Evolutionary conservation across 2,888 invertebrate species (phyloP), one percentile per base, ranked within the genome.

Genomic region (Blera fallax): DNA sequence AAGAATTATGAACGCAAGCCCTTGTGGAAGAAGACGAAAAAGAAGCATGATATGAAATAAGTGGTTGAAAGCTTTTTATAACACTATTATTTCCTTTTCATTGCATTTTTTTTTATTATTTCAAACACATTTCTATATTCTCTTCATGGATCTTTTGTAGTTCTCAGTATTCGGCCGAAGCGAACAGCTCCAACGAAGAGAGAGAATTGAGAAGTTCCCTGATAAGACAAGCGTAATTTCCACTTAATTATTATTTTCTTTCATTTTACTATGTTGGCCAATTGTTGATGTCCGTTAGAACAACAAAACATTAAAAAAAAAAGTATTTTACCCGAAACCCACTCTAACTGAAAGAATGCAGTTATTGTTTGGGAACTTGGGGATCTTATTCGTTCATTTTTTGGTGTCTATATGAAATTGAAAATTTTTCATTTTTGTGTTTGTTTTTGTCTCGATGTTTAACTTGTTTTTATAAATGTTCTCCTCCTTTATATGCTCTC

Each of bases 161-260:
- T 89, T 88, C 88, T 83, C 87, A 87, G 65, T 82, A 88, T 87
- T 84, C 87, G 85, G 85, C 87, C 85, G 89, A 89, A 84, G 88
- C 88, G 85, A 89, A 88, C 88, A 87, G 87, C 80, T 88, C 88
- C 67, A 82, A 52, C 64, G 88, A 89, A 87, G 88, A 88, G 82
- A 88, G 87, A 87, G 89, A 89, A 87, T 87, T 88, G 87, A 88
- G 89, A 88, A 78, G 88, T 87, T 88, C 88, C 78, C 89, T 89
- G 73, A 89, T 88, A 88, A 88, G 89, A 89, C 89, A 89, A 89
- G 89, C 89, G 89, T 89, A 89, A 89, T 88, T 89, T 87, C 87
- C 27, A 67, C 27, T 77, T 70, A 37, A 43, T 78, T 78, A 43
- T 77, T 85, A 87, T 87, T 88, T 87, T 73, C 48, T 67, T 77